Evolutionary conservation across 2,888 invertebrate genomes (phyloP).

Genomic region (Cenopis cana): DNA sequence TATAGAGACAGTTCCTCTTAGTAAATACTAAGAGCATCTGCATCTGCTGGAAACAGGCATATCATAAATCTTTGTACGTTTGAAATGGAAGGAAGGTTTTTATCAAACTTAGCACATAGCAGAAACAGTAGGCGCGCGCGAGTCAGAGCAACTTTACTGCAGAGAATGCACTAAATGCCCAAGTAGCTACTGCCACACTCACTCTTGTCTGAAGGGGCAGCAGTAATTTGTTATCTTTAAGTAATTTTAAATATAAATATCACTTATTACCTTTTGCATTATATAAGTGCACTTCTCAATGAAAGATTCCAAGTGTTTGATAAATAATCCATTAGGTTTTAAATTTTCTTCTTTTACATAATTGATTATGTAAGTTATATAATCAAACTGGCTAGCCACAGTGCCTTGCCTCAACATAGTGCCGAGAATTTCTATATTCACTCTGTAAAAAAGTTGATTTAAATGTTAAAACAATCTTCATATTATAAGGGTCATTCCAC

Average conservation of each 20-base stretch:
- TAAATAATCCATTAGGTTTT: constrained; percentile 85
- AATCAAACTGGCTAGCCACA: constrained; percentile 85
- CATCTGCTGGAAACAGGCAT: too few relatives aligned
- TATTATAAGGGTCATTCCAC: too few relatives aligned
- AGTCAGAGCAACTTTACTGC: too few relatives aligned
- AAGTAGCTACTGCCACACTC: not conserved
- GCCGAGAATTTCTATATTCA: constrained; percentile 91
- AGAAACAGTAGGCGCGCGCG: too few relatives aligned
- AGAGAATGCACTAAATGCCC: not conserved
- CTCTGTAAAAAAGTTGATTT: constrained; percentile 72
- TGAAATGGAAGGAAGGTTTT: too few relatives aligned
- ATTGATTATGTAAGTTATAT: constrained; percentile 89
- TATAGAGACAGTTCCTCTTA: too few relatives aligned
- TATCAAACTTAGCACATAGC: too few relatives aligned
- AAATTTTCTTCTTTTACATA: constrained; percentile 86
- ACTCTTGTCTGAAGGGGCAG: not conserved
- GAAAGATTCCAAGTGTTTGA: constrained; percentile 87
- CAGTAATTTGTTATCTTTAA: not conserved
- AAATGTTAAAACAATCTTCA: not conserved
- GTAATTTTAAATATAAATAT: not conserved
- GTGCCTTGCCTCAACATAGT: constrained; percentile 89
- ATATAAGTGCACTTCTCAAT: constrained; percentile 82
- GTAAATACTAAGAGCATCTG: too few relatives aligned
- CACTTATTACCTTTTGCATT: constrained; percentile 69
- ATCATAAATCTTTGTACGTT: too few relatives aligned